Evolutionary conservation across 1,140 invertebrate species (phyloP), one percentile per base, ranked within the genome.

Genomic region (Nixonia krombeini): DNA sequence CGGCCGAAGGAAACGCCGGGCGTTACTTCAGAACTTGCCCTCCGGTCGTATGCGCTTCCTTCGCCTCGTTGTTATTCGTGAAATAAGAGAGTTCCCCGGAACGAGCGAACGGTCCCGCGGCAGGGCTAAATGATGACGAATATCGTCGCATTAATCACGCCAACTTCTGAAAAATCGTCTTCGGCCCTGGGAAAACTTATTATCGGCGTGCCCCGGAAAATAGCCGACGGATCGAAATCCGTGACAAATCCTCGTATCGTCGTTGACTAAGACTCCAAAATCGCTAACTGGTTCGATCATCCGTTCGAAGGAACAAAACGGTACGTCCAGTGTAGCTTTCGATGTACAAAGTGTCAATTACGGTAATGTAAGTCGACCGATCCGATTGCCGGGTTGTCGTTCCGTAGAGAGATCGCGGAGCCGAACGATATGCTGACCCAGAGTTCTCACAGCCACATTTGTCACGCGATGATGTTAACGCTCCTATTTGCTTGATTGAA

Each of bases 341-440:
- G 45, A 8, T 28, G 16, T 28, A 51, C 45, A 51, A 59, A 51
- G 51, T 59, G 40, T 28, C 56, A 51, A 51, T 59, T 59, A 59
- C 46, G 40, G 10, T 4, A 15, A 50, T 45, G 47, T 59, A 59
- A 59, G 47, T 59, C 49, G 21, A 21, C 51, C 17, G 33, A 18
- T 17, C 45, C 18, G 41, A 23, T 15, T 59, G 56, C 56, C 51
- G 50, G 56, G 56, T 58, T 50, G 50, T 31, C n/a, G n/a, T n/a
- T n/a, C n/a, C n/a, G n/a, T 28, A 28, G 25, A 18, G 28, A 44
- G 46, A 29, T 59, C 28, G 40, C 15, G 50, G 56, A 59, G 47
- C 56, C 47, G 28, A 40, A 49, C 47, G n/a, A n/a, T 59, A 29
- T 59, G 55, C 55, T 57, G 44, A 57, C 42, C 49, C 55, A 50